phyloP scores from a whole-genome alignment of 2,888 invertebrate species.

The Eucera pruinosa region DNA sequence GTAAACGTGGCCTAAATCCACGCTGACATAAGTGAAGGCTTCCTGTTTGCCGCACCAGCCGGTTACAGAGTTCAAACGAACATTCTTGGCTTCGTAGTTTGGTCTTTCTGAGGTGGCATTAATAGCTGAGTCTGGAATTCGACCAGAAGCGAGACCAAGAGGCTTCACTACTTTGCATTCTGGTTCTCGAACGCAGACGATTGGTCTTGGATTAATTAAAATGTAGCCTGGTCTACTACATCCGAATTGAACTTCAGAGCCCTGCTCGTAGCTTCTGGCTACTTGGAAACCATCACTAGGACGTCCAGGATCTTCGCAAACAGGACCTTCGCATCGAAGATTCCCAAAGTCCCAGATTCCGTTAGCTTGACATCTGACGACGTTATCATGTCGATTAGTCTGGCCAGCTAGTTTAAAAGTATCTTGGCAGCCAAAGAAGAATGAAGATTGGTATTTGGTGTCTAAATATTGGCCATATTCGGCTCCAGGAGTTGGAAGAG shows the following conservation, averaged over 20 bases:
- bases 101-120: slow-evolving; percentile 97
- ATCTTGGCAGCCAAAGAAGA: slow-evolving; percentile 98
- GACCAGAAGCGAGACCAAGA: slow-evolving; percentile 95
- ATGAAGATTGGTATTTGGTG: slow-evolving; percentile 96
- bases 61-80: slow-evolving; percentile 95
- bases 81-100: slow-evolving; percentile 95
- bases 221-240: slow-evolving; percentile 97
- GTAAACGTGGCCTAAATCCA: slow-evolving; percentile 96
- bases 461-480: slow-evolving; percentile 95
- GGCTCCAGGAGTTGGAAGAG: slow-evolving; percentile 96
- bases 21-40: slow-evolving; percentile 97
- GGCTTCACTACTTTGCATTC: slow-evolving; percentile 97
- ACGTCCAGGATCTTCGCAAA: slow-evolving; percentile 97
- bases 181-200: slow-evolving; percentile 95
- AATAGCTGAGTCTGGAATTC: slow-evolving; percentile 97
- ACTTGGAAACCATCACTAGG: slow-evolving; percentile 96
- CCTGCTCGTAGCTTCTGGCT: slow-evolving; percentile 93
- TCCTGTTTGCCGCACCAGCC: slow-evolving; percentile 99
- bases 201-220: slow-evolving; percentile 95
- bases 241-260: slow-evolving; percentile 95
- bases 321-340: slow-evolving; percentile 97
- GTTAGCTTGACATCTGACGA: slow-evolving; percentile 95
- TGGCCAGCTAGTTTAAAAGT: slow-evolving; percentile 97
- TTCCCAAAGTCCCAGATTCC: slow-evolving; percentile 99
- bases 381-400: slow-evolving; percentile 95